Percentiles rank a stretch among this genome's conserved stretches.
Evolutionary conservation across 1,140 invertebrate genomes (phyloP).

Genomic region (Drosophila insularis): DNA sequence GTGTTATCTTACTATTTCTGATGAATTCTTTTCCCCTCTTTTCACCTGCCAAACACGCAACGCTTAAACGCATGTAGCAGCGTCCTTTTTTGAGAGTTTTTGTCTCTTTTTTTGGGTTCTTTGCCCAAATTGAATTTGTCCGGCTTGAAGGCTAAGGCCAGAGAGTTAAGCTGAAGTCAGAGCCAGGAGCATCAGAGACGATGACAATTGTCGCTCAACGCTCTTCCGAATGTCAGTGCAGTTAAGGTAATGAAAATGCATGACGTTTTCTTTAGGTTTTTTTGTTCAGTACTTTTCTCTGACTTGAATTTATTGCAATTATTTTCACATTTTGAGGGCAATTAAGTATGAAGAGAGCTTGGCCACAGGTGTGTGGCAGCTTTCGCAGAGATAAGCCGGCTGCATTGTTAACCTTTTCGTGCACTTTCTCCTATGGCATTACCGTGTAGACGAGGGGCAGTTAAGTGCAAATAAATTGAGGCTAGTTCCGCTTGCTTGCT

Average conservation of each 20-base stretch:
- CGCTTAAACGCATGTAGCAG: conserved; percentile 66
- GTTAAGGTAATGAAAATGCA: conserved; percentile 70
- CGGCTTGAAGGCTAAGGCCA: conserved; percentile 64
- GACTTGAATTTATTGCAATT: conserved; percentile 57
- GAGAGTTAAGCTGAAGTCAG: conserved; percentile 38
- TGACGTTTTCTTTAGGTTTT: conserved; percentile 32
- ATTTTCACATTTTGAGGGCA: conserved; percentile 72
- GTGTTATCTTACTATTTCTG: neutral
- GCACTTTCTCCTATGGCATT: conserved; percentile 5
- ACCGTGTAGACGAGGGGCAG: neutral
- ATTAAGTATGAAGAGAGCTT: conserved; percentile 54
- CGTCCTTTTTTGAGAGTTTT: conserved; percentile 34
- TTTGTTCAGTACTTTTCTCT: conserved; percentile 6
- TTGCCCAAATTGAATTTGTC: conserved; percentile 72
- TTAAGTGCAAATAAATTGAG: conserved; percentile 79
- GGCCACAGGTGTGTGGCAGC: conserved; percentile 62
- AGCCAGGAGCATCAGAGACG: conserved; percentile 13
- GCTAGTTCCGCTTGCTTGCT: conserved; percentile 50
- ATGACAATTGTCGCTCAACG: conserved; percentile 65
- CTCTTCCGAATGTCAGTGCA: conserved; percentile 41
- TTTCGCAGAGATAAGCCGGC: conserved; percentile 52
- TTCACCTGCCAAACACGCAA: conserved; percentile 68
- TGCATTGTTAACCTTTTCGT: conserved; percentile 74
- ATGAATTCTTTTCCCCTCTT: conserved; percentile 1
- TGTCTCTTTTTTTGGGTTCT: conserved; percentile 29